These are phyloP conservation scores for Blastobasis lacticolella DNA, from an alignment of 2,888 invertebrate species.

Conservation along the genomic window DNA sequence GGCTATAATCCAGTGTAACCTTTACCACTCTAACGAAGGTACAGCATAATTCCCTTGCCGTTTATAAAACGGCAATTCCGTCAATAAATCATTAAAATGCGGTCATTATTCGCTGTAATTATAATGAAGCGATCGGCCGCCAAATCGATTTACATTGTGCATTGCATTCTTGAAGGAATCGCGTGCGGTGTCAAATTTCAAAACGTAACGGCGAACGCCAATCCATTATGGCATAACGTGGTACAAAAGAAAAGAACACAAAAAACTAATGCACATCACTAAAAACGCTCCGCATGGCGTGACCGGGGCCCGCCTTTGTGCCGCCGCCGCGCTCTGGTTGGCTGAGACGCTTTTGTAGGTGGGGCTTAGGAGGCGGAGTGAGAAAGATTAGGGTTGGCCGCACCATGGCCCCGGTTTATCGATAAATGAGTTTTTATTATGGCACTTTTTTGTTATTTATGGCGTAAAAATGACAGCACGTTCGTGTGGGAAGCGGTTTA, in stretches of 20 bases:
- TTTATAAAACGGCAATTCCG: no score
- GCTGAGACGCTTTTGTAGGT: conserved; percentile 39
- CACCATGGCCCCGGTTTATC: conserved; percentile 42
- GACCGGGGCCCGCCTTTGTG: conserved; percentile 35
- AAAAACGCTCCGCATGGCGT: conserved; percentile 41
- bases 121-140: neutral
- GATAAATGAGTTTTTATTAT: conserved; percentile 55
- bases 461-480: conserved; percentile 55
- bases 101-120: neutral
- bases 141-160: neutral
- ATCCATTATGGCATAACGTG: conserved; percentile 43
- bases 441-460: conserved; percentile 57
- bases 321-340: conserved; percentile 37
- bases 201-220: conserved; percentile 19
- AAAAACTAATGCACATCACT: conserved; percentile 36
- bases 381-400: conserved; percentile 46
- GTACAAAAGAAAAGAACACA: conserved; percentile 48
- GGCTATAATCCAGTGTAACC: no score
- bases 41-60: no score
- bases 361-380: conserved; percentile 44
- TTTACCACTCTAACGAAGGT: no score
- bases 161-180: conserved; percentile 21
- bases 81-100: neutral
- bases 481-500: conserved; percentile 30
- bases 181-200: conserved; percentile 56